These are phyloP conservation scores for Pachymerium ferrugineum DNA, from an alignment of 2,888 invertebrate species.

Conservation along the genomic window DNA sequence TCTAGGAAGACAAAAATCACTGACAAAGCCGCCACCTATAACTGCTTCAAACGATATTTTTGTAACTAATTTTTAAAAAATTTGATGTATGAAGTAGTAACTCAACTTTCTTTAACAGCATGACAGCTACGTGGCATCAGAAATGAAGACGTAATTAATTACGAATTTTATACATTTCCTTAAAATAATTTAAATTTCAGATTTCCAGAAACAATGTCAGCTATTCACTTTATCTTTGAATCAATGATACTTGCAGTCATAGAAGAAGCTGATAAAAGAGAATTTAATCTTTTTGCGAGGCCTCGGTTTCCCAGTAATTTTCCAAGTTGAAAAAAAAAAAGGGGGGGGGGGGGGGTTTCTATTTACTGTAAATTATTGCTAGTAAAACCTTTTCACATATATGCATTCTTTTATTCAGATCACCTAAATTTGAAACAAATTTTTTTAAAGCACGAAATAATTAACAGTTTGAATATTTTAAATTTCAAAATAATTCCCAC, in stretches of 20 bases:
- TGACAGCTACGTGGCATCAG: neutral
- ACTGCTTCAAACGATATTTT: neutral
- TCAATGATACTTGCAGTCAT: neutral
- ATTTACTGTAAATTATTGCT: no score
- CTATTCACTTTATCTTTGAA: neutral
- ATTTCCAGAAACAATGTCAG: neutral
- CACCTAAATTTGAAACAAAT: no score
- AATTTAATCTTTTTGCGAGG: neutral
- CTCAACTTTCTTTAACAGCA: neutral
- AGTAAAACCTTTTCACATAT: no score
- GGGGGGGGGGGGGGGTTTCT: no score
- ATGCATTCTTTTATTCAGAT: no score
- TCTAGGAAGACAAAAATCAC: neutral
- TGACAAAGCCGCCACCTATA: neutral
- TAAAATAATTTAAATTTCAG: neutral
- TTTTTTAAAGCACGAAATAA: no score
- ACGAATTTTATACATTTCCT: neutral
- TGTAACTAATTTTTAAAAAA: neutral
- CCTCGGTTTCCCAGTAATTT: neutral
- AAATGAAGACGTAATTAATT: neutral
- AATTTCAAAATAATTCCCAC: no score
- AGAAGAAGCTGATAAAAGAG: slow-evolving; percentile 3
- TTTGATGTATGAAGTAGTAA: neutral
- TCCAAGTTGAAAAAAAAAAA: neutral
- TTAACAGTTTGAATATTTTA: no score